Percentiles rank a stretch among this genome's conserved stretches.
Conservation (phyloP, 2,888 invertebrate species). For the Himalopsyche kuldschensis region DNA sequence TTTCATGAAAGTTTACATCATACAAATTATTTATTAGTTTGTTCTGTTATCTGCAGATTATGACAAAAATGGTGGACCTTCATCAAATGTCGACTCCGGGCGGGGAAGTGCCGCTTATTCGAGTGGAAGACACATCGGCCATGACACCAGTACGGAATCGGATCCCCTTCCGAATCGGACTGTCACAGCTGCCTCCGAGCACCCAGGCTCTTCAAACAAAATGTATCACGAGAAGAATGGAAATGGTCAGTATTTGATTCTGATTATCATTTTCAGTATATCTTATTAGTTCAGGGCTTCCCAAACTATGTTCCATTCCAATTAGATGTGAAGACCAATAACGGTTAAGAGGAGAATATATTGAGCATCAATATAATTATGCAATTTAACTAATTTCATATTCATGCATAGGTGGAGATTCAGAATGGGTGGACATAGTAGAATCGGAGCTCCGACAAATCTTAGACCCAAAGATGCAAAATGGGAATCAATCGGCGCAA, state of each 20-base stretch:
- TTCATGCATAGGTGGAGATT: conserved; percentile 50
- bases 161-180: conserved; percentile 51
- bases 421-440: conserved; percentile 81
- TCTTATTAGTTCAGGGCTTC: too few relatives aligned
- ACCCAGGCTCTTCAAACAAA: conserved; percentile 33
- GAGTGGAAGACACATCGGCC: conserved; percentile 63
- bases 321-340: too few relatives aligned
- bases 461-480: conserved; percentile 72
- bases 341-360: too few relatives aligned
- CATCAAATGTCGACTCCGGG: conserved; percentile 77
- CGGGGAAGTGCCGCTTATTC: conserved; percentile 81
- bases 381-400: conserved; percentile 44
- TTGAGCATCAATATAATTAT: too few relatives aligned
- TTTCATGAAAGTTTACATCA: not conserved
- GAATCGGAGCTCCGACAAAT: conserved; percentile 79
- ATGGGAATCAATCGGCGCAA: conserved; percentile 44
- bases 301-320: too few relatives aligned
- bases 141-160: conserved; percentile 63
- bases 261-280: too few relatives aligned
- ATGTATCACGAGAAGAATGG: conserved; percentile 39
- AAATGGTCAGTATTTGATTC: conserved; percentile 18
- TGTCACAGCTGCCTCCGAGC: conserved; percentile 22
- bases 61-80: conserved; percentile 73
- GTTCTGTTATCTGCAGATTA: conserved; percentile 58
- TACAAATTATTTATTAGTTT: conserved; percentile 16